phyloP scores from a whole-genome alignment of 1,140 invertebrate genomes.

The Papilio aristodemus region DNA sequence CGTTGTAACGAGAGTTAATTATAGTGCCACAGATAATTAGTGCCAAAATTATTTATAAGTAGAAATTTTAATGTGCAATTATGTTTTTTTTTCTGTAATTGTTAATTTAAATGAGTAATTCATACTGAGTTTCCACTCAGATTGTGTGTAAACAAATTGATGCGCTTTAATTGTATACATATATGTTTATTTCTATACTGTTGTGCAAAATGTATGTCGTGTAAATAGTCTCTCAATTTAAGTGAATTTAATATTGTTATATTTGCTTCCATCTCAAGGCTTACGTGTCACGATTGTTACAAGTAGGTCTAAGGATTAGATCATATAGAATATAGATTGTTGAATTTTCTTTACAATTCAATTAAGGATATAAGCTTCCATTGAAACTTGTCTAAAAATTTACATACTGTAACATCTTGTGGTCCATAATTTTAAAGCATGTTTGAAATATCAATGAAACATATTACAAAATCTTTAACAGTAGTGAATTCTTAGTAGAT shows the following conservation, averaged over 20 bases:
- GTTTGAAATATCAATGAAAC: conserved; percentile 75
- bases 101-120: conserved; percentile 74
- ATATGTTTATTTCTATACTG: conserved; percentile 63
- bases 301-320: conserved; percentile 58
- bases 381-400: conserved; percentile 49
- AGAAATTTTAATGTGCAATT: conserved; percentile 80
- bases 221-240: conserved; percentile 70
- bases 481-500: conserved; percentile 60
- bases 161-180: conserved; percentile 76
- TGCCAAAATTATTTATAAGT: conserved; percentile 81
- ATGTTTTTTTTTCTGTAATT: conserved; percentile 78
- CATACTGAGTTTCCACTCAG: conserved; percentile 66
- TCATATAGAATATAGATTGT: conserved; percentile 58
- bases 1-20: conserved; percentile 73
- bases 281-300: conserved; percentile 66
- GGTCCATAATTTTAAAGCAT: conserved; percentile 68
- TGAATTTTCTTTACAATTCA: conserved; percentile 50
- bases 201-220: conserved; percentile 58
- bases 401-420: conserved; percentile 55
- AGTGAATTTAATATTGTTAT: conserved; percentile 74
- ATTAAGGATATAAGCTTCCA: conserved; percentile 44
- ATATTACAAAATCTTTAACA: conserved; percentile 71
- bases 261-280: conserved; percentile 76
- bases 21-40: conserved; percentile 82
- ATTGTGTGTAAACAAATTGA: conserved; percentile 73